Base-by-base conservation (phyloP, 2,113 vertebrate genomes). In the Circaetus gallicus region DNA sequence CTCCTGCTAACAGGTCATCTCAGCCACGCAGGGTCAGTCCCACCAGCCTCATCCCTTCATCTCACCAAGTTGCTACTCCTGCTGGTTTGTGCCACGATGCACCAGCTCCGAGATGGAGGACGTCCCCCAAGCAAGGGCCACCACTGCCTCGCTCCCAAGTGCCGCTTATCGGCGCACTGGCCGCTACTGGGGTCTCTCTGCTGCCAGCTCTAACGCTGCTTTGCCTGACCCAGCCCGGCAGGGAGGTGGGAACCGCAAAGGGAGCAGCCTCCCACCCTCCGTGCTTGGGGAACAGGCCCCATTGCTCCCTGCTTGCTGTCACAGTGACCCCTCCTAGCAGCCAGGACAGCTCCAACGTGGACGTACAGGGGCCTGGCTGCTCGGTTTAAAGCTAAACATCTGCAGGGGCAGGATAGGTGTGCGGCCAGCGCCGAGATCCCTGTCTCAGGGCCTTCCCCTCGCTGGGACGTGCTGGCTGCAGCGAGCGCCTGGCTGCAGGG, bases 131-230 rank as follows among this genome's bases (percentile, higher is more conserved):
- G 19, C 32, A n/a, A 63, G 52, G 20, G 42, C 43, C 52, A 50
- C 52, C 31, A 7, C 32, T 61, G 43, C 22, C 53, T 40, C 2
- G 0, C 10, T 85, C 40, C 36, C 24, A 40, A 21, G 28, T 58
- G 55, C 16, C 3, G 4, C 34, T 52, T 86, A 9, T 42, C 0
- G 0, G n/a, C 0, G 5, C 18, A 1, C 0, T 63, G 67, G 56
- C 25, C n/a, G 13, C 49, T 32, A 11, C 2, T 8, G 11, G 19
- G 16, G 10, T 78, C 19, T 45, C 42, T 76, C 24, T 76, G 69
- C 31, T 3, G 2, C 71, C 6, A 2, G 9, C 29, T 50, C 28
- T 28, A 32, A 62, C 1, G 2, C 21, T 29, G 56, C 40, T 19
- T 16, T 50, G 55, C 62, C 53, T 38, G 73, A 34, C 38, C 43